Percentiles rank a stretch among this genome's conserved stretches.
Conservation (phyloP, 2,888 invertebrate genomes). For the Agrochola litura region DNA sequence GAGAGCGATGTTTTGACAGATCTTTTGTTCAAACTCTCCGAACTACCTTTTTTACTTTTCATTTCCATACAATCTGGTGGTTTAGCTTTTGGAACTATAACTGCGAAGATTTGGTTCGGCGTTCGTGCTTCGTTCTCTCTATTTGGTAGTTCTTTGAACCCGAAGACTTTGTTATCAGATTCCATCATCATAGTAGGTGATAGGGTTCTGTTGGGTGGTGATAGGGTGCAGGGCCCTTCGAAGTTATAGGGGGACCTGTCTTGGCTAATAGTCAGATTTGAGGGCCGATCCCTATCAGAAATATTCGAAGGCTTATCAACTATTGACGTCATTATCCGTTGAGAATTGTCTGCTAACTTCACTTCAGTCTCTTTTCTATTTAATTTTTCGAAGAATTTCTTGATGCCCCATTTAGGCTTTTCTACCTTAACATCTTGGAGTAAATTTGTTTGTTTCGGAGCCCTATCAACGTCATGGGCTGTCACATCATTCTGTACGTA, state of each 20-base stretch:
- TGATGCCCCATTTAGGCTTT: constrained; percentile 85
- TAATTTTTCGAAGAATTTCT: constrained; percentile 84
- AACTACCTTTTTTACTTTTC: constrained; percentile 78
- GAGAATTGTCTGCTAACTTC: constrained; percentile 83
- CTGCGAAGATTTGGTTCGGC: constrained; percentile 86
- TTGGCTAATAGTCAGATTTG: constrained; percentile 79
- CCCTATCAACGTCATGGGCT: constrained; percentile 76
- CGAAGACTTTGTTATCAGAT: constrained; percentile 85
- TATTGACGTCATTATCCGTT: constrained; percentile 77
- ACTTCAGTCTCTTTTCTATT: constrained; percentile 89
- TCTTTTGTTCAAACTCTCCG: constrained; percentile 81
- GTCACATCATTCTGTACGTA: constrained; percentile 94
- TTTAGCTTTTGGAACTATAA: constrained; percentile 87
- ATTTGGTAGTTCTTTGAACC: constrained; percentile 84
- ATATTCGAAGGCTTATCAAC: constrained; percentile 81
- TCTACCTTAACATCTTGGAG: constrained; percentile 81
- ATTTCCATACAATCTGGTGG: constrained; percentile 74
- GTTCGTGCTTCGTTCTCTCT: constrained; percentile 73
- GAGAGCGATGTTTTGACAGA: constrained; percentile 81
- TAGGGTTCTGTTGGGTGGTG: constrained; percentile 87
- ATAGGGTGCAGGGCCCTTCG: constrained; percentile 83
- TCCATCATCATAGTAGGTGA: constrained; percentile 85
- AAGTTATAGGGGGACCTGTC: constrained; percentile 77
- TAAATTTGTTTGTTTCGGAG: constrained; percentile 86
- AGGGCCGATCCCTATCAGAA: constrained; percentile 78